These are phyloP conservation scores for Aradus depressus DNA, from an alignment of 2,888 invertebrate species.

Conservation along the genomic window DNA sequence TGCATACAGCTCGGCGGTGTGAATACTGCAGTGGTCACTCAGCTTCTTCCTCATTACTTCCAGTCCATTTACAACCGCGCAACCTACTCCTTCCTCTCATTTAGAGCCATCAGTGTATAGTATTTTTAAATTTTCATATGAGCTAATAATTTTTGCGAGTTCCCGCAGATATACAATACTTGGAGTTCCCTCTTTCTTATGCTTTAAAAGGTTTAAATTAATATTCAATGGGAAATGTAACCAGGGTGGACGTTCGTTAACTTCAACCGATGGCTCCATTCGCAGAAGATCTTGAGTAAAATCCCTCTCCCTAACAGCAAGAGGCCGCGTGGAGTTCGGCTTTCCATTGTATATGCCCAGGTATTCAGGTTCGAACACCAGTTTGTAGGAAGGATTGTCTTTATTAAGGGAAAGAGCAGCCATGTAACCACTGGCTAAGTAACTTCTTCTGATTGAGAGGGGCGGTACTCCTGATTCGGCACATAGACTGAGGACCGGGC, in stretches of 20 bases:
- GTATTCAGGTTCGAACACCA: not conserved
- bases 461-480: not conserved
- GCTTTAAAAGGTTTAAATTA: too few relatives aligned
- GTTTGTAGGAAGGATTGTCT: not conserved
- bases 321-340: not conserved
- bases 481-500: not conserved
- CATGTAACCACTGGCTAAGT: not conserved
- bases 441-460: not conserved
- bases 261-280: not conserved
- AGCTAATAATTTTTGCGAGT: not conserved
- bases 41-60: not conserved
- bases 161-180: too few relatives aligned
- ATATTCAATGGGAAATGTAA: not conserved
- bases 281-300: not conserved
- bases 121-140: not conserved
- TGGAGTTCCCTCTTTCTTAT: too few relatives aligned
- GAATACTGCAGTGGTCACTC: not conserved
- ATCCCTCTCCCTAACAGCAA: not conserved
- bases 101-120: not conserved
- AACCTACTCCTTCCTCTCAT: not conserved
- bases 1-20: not conserved
- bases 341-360: not conserved
- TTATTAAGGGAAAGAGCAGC: not conserved
- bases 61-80: not conserved
- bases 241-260: not conserved